phyloP scores from a whole-genome alignment of 2,797 vertebrate species.

The Gobio occitaniae region DNA sequence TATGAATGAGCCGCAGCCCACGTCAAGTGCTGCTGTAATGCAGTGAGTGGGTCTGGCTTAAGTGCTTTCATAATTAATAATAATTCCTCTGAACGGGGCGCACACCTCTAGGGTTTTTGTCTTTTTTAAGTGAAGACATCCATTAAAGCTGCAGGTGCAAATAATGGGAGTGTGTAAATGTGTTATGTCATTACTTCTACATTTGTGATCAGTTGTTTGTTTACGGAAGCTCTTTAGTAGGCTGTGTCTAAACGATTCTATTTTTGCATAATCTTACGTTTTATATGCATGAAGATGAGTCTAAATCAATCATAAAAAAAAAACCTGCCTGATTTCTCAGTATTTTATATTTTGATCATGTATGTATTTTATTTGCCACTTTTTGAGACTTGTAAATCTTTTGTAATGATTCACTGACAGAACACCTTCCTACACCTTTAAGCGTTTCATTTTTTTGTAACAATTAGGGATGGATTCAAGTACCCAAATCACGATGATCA shows the following conservation, averaged over 20 bases:
- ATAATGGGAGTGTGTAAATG: conserved; percentile 11
- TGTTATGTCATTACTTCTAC: neutral
- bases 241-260: neutral
- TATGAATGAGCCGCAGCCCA: conserved; percentile 17
- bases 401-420: neutral
- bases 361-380: neutral
- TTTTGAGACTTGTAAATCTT: neutral
- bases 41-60: conserved; percentile 18
- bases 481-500: neutral
- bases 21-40: conserved; percentile 18
- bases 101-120: neutral
- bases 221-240: neutral
- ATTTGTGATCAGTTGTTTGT: neutral
- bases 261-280: neutral
- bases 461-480: neutral
- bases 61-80: conserved; percentile 28
- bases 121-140: neutral
- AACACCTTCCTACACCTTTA: neutral
- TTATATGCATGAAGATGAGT: neutral
- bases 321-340: neutral
- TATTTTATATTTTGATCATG: neutral
- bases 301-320: neutral
- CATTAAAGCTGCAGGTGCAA: conserved; percentile 19
- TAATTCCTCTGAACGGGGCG: conserved; percentile 14
- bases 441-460: neutral